phyloP scores from a whole-genome alignment of 2,113 vertebrate genomes.

The Channa maculata region DNA sequence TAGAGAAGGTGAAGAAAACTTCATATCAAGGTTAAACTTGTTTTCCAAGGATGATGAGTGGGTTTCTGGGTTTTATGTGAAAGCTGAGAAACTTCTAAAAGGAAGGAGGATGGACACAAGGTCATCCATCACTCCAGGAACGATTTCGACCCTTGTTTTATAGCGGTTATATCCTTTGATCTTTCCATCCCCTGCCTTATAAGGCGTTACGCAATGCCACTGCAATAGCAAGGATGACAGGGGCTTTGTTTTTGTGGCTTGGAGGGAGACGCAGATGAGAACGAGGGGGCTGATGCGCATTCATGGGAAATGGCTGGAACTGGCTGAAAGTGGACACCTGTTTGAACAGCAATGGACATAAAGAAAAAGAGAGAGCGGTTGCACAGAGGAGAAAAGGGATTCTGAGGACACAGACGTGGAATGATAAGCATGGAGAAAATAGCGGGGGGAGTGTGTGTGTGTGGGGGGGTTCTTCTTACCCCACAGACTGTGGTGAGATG shows the following conservation, averaged over 20 bases:
- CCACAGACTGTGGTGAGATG: conserved; percentile 16
- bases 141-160: conserved; percentile 22
- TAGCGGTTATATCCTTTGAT: conserved; percentile 45
- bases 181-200: conserved; percentile 58
- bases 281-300: conserved; percentile 12
- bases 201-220: conserved; percentile 61
- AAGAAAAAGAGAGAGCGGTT: conserved; percentile 3
- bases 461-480: conserved; percentile 11
- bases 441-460: not conserved
- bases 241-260: conserved; percentile 45
- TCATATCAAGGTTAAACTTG: too few relatives aligned
- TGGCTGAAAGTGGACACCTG: conserved; percentile 56
- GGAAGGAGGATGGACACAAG: conserved; percentile 1
- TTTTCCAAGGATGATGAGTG: not conserved
- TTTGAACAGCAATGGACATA: conserved; percentile 21
- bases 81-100: not conserved
- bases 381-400: not conserved
- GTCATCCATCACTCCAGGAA: conserved; percentile 13
- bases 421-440: not conserved
- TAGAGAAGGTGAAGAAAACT: too few relatives aligned
- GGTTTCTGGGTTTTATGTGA: not conserved
- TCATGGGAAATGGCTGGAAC: conserved; percentile 32
- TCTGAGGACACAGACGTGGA: conserved; percentile 15
- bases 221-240: conserved; percentile 43
- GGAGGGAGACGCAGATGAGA: conserved; percentile 24